A percentile compares a stretch with the other conserved stretches of the same genome.
phyloP scores from a whole-genome alignment of 2,888 invertebrate species.

The Trachelus stipa region DNA sequence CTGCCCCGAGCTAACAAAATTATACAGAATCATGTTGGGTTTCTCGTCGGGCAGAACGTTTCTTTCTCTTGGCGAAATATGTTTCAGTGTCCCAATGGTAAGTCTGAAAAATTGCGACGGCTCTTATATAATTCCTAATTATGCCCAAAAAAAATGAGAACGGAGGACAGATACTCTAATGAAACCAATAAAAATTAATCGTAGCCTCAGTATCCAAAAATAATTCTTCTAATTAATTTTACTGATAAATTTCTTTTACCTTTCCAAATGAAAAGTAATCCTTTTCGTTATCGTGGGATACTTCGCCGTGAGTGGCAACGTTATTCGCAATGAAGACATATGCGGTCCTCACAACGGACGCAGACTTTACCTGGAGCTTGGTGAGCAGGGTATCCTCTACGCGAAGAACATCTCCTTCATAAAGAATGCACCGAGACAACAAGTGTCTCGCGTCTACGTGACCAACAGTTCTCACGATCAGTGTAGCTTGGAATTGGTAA shows the following conservation, averaged over 20 bases:
- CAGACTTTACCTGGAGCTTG: conserved; percentile 62
- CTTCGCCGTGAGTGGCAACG: conserved; percentile 37
- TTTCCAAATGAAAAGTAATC: conserved; percentile 12
- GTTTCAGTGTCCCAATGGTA: conserved; percentile 52
- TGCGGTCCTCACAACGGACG: conserved; percentile 64
- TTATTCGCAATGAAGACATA: conserved; percentile 62
- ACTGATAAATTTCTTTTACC: neutral
- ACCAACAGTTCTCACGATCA: conserved; percentile 66
- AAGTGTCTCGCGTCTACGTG: conserved; percentile 38
- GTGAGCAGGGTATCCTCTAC: conserved; percentile 60
- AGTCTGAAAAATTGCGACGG: conserved; percentile 28
- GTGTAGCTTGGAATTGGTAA: conserved; percentile 76
- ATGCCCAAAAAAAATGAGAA: neutral
- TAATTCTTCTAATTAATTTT: neutral
- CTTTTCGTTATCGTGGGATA: conserved; percentile 23
- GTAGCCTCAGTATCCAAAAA: neutral
- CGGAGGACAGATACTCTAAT: neutral
- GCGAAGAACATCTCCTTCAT: conserved; percentile 59
- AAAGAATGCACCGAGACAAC: conserved; percentile 46
- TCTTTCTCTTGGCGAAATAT: conserved; percentile 49
- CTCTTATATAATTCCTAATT: neutral
- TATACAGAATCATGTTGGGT: conserved; percentile 52
- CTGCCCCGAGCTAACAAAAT: conserved; percentile 50
- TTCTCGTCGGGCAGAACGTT: conserved; percentile 52
- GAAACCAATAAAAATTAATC: neutral